Conservation (phyloP, 2,888 invertebrate genomes). For the Arge pagana region DNA sequence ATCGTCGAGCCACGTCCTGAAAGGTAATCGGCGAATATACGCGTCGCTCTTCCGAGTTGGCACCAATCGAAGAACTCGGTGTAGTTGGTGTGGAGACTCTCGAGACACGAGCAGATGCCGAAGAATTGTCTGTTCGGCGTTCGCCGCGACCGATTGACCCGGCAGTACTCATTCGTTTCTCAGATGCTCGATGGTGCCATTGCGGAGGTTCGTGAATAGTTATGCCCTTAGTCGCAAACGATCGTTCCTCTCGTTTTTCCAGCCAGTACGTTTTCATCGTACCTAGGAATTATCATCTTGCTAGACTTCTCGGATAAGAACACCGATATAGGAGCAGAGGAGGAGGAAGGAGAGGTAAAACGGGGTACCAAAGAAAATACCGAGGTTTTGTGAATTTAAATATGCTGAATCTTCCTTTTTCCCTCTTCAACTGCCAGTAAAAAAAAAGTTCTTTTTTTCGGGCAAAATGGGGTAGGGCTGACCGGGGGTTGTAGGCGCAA, state of each 20-base stretch:
- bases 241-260: conserved; percentile 71
- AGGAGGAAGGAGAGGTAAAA: no score
- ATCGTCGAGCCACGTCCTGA: conserved; percentile 79
- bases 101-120: conserved; percentile 29
- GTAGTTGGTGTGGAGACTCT: conserved; percentile 39
- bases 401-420: no score
- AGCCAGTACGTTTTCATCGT: conserved; percentile 91
- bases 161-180: conserved; percentile 40
- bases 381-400: no score
- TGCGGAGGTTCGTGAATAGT: conserved; percentile 47
- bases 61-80: conserved; percentile 47
- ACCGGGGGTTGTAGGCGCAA: no score
- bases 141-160: neutral
- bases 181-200: conserved; percentile 56
- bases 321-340: no score
- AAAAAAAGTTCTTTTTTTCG: no score
- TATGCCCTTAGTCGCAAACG: conserved; percentile 56
- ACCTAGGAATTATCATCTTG: conserved; percentile 61
- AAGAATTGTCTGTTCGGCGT: conserved; percentile 26
- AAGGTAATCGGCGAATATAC: conserved; percentile 86
- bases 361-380: no score
- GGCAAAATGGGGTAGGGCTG: no score
- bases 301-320: no score
- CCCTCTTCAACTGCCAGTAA: no score
- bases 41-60: conserved; percentile 66